phyloP scores from a whole-genome alignment of 2,113 vertebrate species.

The Acrocephalus kingi region DNA sequence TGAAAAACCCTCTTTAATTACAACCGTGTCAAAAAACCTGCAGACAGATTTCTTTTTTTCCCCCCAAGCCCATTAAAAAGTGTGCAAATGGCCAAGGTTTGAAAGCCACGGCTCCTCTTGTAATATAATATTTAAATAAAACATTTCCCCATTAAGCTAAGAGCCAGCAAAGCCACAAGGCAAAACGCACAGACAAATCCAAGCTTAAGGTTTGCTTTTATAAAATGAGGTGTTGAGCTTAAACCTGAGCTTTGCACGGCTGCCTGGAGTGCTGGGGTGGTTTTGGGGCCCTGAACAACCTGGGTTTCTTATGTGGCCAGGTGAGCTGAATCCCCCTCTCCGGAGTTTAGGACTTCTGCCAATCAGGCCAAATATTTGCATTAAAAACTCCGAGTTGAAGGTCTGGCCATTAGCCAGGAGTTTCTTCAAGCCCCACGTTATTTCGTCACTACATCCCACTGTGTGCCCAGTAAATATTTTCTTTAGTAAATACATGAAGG shows the following conservation, averaged over 20 bases:
- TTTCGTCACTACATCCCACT: neutral
- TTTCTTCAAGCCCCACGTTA: neutral
- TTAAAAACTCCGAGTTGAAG: neutral
- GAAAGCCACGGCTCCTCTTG: neutral
- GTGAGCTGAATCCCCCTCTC: neutral
- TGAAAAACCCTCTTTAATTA: constrained; percentile 61
- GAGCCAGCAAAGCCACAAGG: neutral
- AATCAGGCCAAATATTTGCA: neutral
- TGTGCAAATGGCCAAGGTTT: neutral
- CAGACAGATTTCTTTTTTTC: neutral
- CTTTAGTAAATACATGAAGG: neutral
- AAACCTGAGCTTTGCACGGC: rapidly evolving
- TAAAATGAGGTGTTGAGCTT: neutral
- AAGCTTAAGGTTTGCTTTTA: neutral
- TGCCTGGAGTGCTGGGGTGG: rapidly evolving
- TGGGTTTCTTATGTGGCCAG: neutral
- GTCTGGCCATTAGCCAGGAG: neutral
- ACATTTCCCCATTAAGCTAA: neutral
- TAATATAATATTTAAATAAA: constrained; percentile 14
- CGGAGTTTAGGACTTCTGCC: neutral
- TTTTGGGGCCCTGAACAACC: neutral
- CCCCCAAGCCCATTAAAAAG: neutral
- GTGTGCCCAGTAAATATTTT: neutral
- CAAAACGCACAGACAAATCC: neutral
- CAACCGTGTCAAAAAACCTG: constrained; percentile 29